Evolutionary conservation across 2,113 vertebrate genomes (phyloP).

Genomic region (Eptesicus fuscus): DNA sequence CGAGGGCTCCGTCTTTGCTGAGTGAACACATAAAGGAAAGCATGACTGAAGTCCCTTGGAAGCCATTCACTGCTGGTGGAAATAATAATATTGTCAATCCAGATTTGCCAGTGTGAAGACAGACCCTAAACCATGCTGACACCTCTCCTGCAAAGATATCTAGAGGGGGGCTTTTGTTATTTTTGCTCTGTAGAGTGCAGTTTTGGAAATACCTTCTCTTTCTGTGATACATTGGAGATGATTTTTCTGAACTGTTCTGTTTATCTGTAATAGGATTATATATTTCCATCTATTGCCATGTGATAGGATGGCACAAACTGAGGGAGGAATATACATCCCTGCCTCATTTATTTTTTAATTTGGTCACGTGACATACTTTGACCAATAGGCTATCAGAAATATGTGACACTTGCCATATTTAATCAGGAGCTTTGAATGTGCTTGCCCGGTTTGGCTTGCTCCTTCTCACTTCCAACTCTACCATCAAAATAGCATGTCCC

Average conservation of each 20-base stretch:
- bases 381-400: not conserved
- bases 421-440: not conserved
- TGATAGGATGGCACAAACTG: not conserved
- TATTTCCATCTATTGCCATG: not conserved
- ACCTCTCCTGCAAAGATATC: not conserved
- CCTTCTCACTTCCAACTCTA: not conserved
- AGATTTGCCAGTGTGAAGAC: not conserved
- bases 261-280: not conserved
- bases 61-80: not conserved
- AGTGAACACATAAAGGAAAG: not conserved
- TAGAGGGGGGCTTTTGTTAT: not conserved
- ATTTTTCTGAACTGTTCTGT: not conserved
- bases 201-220: not conserved
- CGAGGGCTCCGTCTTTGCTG: not conserved
- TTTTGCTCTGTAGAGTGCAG: not conserved
- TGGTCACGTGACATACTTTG: not conserved
- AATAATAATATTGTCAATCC: not conserved
- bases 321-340: not conserved
- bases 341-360: not conserved
- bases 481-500: not conserved
- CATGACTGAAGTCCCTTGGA: not conserved
- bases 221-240: not conserved
- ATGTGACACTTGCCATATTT: not conserved
- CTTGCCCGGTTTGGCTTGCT: not conserved
- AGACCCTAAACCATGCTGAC: not conserved